phyloP scores from a whole-genome alignment of 2,888 invertebrate genomes.

The Polyommatus icarus region DNA sequence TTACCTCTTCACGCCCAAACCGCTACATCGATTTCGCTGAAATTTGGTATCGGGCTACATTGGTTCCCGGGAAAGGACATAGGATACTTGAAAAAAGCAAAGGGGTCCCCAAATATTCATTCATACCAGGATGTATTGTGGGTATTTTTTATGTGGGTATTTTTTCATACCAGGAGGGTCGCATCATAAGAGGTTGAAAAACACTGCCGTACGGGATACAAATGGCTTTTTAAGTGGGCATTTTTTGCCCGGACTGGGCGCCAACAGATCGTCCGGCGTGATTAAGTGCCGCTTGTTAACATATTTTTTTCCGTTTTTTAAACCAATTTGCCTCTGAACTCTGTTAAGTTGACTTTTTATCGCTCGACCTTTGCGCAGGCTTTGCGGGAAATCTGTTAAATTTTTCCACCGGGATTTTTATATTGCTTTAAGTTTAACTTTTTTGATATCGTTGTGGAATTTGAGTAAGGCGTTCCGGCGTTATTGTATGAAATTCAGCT shows the following conservation, averaged over 20 bases:
- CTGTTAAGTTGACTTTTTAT: slow-evolving; percentile 44
- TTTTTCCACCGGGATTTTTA: neutral
- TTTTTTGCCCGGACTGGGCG: slow-evolving; percentile 54
- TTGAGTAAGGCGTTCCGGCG: neutral
- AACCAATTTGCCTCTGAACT: slow-evolving; percentile 43
- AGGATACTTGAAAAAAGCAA: no score
- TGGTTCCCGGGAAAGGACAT: no score
- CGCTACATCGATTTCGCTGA: no score
- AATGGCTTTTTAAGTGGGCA: slow-evolving; percentile 63
- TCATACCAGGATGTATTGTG: no score
- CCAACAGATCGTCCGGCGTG: slow-evolving; percentile 61
- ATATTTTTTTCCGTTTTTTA: slow-evolving; percentile 46
- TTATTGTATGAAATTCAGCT: no score
- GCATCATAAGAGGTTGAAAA: no score
- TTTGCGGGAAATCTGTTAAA: slow-evolving; percentile 15
- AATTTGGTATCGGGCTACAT: no score
- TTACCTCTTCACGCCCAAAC: no score
- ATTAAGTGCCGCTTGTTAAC: slow-evolving; percentile 56
- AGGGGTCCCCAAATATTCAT: no score
- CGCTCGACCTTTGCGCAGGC: slow-evolving; percentile 36
- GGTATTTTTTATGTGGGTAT: no score
- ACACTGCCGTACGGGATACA: slow-evolving; percentile 46
- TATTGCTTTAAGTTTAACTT: neutral
- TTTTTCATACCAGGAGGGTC: no score
- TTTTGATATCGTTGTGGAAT: neutral